A percentile compares a stretch with the other conserved stretches of the same genome.
phyloP scores from a whole-genome alignment of 2,797 vertebrate species.

The Setipinna tenuifilis region DNA sequence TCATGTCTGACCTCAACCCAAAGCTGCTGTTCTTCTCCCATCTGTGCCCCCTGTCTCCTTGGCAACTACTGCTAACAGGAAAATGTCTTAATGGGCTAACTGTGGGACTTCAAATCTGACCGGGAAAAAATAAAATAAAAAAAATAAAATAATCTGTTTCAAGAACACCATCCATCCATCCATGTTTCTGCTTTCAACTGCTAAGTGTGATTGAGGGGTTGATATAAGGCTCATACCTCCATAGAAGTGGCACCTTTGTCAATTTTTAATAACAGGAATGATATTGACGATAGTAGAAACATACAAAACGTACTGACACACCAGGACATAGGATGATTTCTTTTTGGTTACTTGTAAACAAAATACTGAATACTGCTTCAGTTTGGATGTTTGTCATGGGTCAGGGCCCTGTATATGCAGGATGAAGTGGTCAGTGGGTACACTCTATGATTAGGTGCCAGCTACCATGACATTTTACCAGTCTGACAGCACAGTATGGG shows the following conservation, averaged over 20 bases:
- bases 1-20: neutral
- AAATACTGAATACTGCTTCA: neutral
- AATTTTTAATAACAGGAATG: neutral
- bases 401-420: neutral
- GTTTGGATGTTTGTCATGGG: neutral
- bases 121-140: too few species aligned
- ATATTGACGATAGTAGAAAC: neutral
- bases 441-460: neutral
- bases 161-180: too few species aligned
- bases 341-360: constrained; percentile 18
- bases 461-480: neutral
- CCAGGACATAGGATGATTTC: neutral
- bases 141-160: too few species aligned
- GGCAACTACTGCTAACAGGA: too few species aligned
- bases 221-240: neutral
- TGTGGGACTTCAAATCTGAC: too few species aligned
- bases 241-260: neutral
- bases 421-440: neutral
- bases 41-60: neutral
- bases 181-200: neutral
- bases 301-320: neutral
- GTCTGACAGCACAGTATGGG: constrained; percentile 5
- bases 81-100: too few species aligned
- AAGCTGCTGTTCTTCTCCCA: neutral
- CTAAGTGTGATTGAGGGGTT: neutral